Conservation (phyloP, 2,113 vertebrate genomes). For the Notothenia rossii region DNA sequence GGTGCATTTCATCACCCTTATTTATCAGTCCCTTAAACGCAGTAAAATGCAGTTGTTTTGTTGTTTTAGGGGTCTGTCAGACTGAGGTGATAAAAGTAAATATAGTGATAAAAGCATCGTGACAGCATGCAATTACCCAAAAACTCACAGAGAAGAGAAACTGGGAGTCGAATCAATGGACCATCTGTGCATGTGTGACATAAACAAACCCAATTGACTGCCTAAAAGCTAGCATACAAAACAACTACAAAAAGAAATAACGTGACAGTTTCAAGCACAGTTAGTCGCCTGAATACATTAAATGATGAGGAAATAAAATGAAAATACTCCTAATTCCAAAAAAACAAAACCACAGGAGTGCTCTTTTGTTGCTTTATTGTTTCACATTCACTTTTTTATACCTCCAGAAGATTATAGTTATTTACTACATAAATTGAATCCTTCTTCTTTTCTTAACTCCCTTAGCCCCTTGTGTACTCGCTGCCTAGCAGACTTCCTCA, state of each 20-base stretch:
- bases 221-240: constrained; percentile 30
- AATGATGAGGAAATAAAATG: constrained; percentile 39
- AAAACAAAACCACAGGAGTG: constrained; percentile 43
- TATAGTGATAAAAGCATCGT: constrained; percentile 6
- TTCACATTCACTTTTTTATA: constrained; percentile 47
- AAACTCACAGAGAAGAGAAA: constrained; percentile 2
- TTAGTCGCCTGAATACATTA: constrained; percentile 20
- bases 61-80: constrained; percentile 12
- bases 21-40: constrained; percentile 33
- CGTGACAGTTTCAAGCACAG: constrained; percentile 9
- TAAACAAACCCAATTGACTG: constrained; percentile 30
- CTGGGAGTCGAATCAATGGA: constrained; percentile 27
- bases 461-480: neutral
- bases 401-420: constrained; percentile 35
- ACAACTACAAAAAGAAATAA: constrained; percentile 14
- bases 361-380: constrained; percentile 39
- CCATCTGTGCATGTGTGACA: constrained; percentile 24
- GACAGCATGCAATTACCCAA: constrained; percentile 25
- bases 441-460: constrained; percentile 19
- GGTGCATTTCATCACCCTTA: constrained; percentile 61
- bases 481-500: constrained; percentile 8
- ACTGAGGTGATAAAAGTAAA: constrained; percentile 23
- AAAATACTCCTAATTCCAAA: constrained; percentile 22
- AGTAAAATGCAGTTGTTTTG: constrained; percentile 19
- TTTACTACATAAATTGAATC: constrained; percentile 32